Percentiles rank a stretch among this genome's conserved stretches.
phyloP scores from a whole-genome alignment of 1,140 invertebrate genomes.

The Alviniconcha marisindica region DNA sequence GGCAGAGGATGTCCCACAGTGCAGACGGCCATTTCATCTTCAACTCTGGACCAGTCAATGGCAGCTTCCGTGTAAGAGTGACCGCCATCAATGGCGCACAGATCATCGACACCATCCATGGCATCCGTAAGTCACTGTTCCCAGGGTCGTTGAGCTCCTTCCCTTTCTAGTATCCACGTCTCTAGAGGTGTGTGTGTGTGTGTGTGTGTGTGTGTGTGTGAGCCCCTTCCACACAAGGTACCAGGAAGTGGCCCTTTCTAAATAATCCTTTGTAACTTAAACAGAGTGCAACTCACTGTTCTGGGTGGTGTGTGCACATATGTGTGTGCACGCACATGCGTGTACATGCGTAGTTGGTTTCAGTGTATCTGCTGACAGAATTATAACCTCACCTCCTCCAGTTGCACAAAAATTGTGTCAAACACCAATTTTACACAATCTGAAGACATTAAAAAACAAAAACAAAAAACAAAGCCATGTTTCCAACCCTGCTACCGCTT shows the following conservation, averaged over 20 bases:
- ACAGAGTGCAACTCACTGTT: too few species aligned
- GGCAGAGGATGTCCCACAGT: slow-evolving; percentile 50
- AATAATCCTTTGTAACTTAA: too few species aligned
- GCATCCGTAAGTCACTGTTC: slow-evolving; percentile 16
- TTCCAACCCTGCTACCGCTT: background rate
- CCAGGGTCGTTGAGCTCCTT: too few species aligned
- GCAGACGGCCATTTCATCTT: slow-evolving; percentile 59
- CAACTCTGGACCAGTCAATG: slow-evolving; percentile 14
- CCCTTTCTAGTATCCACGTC: too few species aligned
- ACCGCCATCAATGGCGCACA: slow-evolving; percentile 58
- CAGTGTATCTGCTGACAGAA: background rate
- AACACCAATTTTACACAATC: background rate
- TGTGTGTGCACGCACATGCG: background rate
- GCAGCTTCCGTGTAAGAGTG: slow-evolving; percentile 54
- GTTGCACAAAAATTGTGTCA: background rate
- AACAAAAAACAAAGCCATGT: background rate
- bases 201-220: background rate
- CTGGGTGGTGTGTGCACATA: too few species aligned
- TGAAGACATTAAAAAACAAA: background rate
- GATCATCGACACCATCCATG: slow-evolving; percentile 53
- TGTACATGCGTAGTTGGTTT: background rate
- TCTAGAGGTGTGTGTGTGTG: background rate
- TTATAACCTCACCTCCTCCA: background rate
- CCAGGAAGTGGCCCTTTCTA: too few species aligned
- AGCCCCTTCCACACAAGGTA: too few species aligned